Evolutionary conservation across 2,888 invertebrate genomes (phyloP), one percentile per base, ranked within the genome.

Genomic region (Scelioninae gen. 1): DNA sequence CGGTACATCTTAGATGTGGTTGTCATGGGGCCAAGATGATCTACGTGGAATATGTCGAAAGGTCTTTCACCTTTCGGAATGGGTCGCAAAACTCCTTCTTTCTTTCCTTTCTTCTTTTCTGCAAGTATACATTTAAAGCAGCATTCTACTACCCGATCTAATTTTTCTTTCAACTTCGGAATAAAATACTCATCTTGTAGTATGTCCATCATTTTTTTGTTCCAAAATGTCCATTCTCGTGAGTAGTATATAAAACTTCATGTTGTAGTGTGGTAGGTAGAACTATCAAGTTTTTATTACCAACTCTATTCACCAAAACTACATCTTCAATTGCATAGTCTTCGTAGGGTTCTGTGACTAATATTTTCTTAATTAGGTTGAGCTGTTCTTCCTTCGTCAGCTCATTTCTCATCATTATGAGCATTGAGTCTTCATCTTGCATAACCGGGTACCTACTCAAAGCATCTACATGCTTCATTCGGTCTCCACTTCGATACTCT

Each of bases 221-320:
- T 2, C 79, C 82, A 43, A 84, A 83, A 63, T 83, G 79, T 15
- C 76, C 82, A 15, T 80, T 83, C 1, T 83, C 66, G 40, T 84
- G 76, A 0, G 68, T 43, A 84, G 71, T 6, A 80, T 11, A 0
- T 84, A 23, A 23, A 23, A 23, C 23, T 23, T 23, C 83, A 7
- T 56, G 56, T 11, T 84, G 66, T 72, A 84, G 71, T 32, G 13
- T 43, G 13, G 32, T 66, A 5, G 79, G 79, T 45, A 84, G 34
- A 1, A 74, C 63, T 2, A 74, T 53, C 5, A 53, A 11, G 10
- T 34, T 63, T 15, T 38, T 47, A 5, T 72, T 43, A 58, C 32
- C n/a, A n/a, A n/a, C n/a, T n/a, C n/a, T n/a, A n/a, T n/a, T n/a
- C n/a, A n/a, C n/a, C 15, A 72, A 29, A 9, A 72, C 31, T 0